phyloP scores from a whole-genome alignment of 2,797 vertebrate species.

The Gymnocypris eckloni region DNA sequence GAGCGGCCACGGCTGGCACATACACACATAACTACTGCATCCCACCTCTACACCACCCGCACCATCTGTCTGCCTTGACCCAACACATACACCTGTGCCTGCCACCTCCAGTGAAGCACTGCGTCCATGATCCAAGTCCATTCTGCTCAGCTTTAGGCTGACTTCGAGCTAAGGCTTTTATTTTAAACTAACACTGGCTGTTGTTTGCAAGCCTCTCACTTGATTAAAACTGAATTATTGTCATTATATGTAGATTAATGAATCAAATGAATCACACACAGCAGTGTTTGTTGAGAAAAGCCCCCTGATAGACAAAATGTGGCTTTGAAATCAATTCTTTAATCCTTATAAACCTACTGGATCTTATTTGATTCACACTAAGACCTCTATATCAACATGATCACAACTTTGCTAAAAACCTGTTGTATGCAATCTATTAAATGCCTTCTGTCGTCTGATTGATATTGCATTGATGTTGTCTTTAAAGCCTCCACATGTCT shows the following conservation, averaged over 20 bases:
- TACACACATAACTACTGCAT: conserved; percentile 51
- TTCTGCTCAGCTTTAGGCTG: conserved; percentile 8
- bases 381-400: neutral
- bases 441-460: neutral
- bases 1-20: conserved; percentile 17
- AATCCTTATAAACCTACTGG: neutral
- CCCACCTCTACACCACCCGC: conserved; percentile 65
- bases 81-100: conserved; percentile 78
- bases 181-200: neutral
- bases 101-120: conserved; percentile 77
- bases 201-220: neutral
- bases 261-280: neutral
- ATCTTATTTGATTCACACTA: neutral
- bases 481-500: neutral
- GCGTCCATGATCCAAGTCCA: neutral
- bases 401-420: neutral
- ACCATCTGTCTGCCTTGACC: conserved; percentile 82
- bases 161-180: neutral
- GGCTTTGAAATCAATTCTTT: neutral
- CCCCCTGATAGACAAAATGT: neutral
- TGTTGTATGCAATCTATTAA: neutral
- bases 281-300: neutral
- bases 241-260: neutral
- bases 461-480: neutral
- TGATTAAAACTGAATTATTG: neutral